Evolutionary conservation across 2,888 invertebrate species (phyloP).

Genomic region (Eupeodes luniger): DNA sequence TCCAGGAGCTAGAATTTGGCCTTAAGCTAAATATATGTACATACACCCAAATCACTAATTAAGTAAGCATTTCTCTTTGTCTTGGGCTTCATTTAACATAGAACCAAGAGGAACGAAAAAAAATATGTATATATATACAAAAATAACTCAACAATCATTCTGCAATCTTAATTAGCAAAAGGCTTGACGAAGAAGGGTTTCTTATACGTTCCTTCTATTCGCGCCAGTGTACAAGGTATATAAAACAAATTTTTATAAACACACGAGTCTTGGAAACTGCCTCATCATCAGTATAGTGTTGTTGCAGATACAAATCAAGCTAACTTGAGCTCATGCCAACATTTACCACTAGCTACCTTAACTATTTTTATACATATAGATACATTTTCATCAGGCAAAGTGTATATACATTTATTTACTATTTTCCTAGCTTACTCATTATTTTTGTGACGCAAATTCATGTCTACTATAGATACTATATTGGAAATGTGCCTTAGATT

Average conservation of each 20-base stretch:
- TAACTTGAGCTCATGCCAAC: slow-evolving; percentile 5
- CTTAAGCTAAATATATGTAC: slow-evolving; percentile 34
- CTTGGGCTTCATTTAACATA: slow-evolving; percentile 39
- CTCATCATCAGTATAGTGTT: slow-evolving; percentile 5
- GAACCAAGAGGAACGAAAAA: not conserved
- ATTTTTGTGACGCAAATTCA: slow-evolving; percentile 68
- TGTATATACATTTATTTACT: not conserved
- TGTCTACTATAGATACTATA: slow-evolving; percentile 8
- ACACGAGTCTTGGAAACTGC: slow-evolving; percentile 37
- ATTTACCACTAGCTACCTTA: slow-evolving; percentile 14
- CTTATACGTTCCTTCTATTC: slow-evolving; percentile 45
- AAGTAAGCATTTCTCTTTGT: slow-evolving; percentile 70
- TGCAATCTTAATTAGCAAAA: slow-evolving; percentile 76
- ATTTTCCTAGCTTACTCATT: slow-evolving; percentile 58
- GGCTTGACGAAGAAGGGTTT: slow-evolving; percentile 43
- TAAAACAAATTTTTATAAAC: slow-evolving; percentile 50
- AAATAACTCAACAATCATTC: slow-evolving; percentile 73
- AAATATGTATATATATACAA: slow-evolving; percentile 7
- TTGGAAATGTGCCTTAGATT: slow-evolving; percentile 62
- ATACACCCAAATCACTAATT: slow-evolving; percentile 68
- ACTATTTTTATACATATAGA: slow-evolving; percentile 27
- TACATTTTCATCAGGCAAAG: not conserved
- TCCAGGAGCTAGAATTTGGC: slow-evolving; percentile 44
- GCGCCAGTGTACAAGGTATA: not conserved
- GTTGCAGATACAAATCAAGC: slow-evolving; percentile 11